Percentiles rank a stretch among this genome's conserved stretches.
phyloP scores from a whole-genome alignment of 2,888 invertebrate species.

The Neoascia interrupta region DNA sequence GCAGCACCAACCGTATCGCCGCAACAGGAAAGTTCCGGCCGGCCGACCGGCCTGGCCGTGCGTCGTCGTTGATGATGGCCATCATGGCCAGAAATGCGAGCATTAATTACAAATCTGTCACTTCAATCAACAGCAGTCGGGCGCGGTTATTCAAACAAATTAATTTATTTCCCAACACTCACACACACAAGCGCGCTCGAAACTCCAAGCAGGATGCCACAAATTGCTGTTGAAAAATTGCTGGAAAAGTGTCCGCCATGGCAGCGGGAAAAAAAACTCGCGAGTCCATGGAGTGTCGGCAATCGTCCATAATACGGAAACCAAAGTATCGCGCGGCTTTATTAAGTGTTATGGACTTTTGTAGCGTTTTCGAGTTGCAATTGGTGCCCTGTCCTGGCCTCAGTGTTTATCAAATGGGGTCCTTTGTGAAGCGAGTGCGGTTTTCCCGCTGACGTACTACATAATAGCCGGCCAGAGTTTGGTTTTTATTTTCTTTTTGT shows the following conservation, averaged over 20 bases:
- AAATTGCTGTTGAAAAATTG: slow-evolving; percentile 44
- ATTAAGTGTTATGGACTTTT: slow-evolving; percentile 64
- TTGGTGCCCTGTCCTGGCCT: neutral
- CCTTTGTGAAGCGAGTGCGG: slow-evolving; percentile 50
- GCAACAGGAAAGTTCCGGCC: slow-evolving; percentile 5
- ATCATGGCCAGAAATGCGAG: slow-evolving; percentile 64
- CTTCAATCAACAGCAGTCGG: slow-evolving; percentile 69
- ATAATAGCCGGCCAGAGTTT: slow-evolving; percentile 3
- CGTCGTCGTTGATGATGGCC: slow-evolving; percentile 48
- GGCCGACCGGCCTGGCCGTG: slow-evolving; percentile 24
- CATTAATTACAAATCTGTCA: slow-evolving; percentile 70
- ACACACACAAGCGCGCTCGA: neutral
- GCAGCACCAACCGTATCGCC: neutral
- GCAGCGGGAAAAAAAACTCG: neutral
- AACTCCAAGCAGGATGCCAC: slow-evolving; percentile 22
- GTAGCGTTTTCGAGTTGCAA: slow-evolving; percentile 52
- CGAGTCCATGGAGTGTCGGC: neutral
- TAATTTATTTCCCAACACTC: slow-evolving; percentile 63
- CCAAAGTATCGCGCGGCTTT: slow-evolving; percentile 64
- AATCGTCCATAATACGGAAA: slow-evolving; percentile 48
- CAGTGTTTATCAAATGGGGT: slow-evolving; percentile 46
- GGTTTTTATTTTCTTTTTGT: slow-evolving; percentile 22
- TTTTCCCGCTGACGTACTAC: slow-evolving; percentile 45
- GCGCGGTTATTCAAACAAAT: slow-evolving; percentile 69
- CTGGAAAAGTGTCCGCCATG: slow-evolving; percentile 22